Percentiles rank a stretch among this genome's conserved stretches.
These are phyloP conservation scores for Echeneis naucrates DNA, from an alignment of 2,797 vertebrate genomes.

Conservation along the genomic window DNA sequence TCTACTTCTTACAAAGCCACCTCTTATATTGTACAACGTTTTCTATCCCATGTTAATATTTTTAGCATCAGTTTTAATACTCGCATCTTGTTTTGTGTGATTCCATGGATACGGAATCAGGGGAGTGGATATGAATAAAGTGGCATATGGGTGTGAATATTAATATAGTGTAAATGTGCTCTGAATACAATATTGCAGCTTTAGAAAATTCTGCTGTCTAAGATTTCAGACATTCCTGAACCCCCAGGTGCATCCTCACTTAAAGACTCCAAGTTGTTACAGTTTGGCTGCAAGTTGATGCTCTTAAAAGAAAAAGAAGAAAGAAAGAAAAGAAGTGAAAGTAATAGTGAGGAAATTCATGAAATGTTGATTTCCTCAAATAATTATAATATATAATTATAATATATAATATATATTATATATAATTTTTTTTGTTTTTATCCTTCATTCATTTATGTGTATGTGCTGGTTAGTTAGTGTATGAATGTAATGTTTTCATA, in stretches of 20 bases:
- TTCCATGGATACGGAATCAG: not conserved
- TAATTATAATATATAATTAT: no score
- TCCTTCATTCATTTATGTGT: not conserved
- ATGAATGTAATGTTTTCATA: not conserved
- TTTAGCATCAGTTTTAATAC: conserved; percentile 32
- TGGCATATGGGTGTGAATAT: conserved; percentile 55
- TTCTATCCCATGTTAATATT: conserved; percentile 14
- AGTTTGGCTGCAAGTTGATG: conserved; percentile 31
- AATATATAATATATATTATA: no score
- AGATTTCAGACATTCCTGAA: conserved; percentile 42
- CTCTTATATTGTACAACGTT: conserved; percentile 18
- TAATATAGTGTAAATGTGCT: conserved; percentile 45
- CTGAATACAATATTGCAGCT: conserved; percentile 43
- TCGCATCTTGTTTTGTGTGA: conserved; percentile 24
- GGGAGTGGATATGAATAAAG: conserved; percentile 34
- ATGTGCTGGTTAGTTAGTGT: not conserved
- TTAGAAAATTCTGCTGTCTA: conserved; percentile 40
- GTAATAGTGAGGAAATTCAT: not conserved
- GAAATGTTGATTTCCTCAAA: conserved; percentile 30
- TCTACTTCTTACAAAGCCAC: not conserved
- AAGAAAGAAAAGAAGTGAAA: not conserved
- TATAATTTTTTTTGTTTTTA: no score
- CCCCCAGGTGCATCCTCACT: conserved; percentile 35
- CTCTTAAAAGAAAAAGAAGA: not conserved
- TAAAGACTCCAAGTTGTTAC: conserved; percentile 11